A percentile compares a stretch with the other conserved stretches of the same genome.
Evolutionary conservation across 2,113 vertebrate genomes (phyloP).

Genomic region (Seriola quinqueradiata): DNA sequence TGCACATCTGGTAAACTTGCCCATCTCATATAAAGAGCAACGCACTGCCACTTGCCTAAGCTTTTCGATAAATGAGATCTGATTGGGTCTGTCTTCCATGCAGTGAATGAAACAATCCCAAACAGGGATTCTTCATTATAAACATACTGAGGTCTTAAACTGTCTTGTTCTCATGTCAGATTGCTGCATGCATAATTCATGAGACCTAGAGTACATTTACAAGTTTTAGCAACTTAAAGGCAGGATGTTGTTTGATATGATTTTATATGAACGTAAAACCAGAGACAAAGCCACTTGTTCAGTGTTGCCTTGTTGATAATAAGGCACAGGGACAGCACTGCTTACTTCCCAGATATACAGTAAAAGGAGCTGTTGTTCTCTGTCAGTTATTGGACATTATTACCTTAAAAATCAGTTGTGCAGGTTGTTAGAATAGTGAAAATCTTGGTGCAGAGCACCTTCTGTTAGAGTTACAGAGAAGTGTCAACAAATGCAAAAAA

Average conservation of each 20-base stretch:
- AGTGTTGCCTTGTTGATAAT: neutral
- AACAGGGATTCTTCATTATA: neutral
- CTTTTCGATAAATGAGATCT: neutral
- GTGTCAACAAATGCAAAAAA: slow-evolving; percentile 27
- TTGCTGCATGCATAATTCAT: neutral
- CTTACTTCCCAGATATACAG: neutral
- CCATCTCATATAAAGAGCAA: neutral
- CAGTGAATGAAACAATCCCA: neutral
- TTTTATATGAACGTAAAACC: neutral
- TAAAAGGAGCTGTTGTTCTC: neutral
- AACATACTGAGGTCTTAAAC: neutral
- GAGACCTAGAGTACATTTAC: neutral
- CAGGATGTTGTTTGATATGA: neutral
- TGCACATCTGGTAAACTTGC: neutral
- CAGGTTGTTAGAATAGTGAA: neutral
- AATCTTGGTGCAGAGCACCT: slow-evolving; percentile 2
- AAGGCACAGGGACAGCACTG: neutral
- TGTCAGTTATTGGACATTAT: slow-evolving; percentile 5
- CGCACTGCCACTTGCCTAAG: neutral
- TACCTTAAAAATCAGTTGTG: slow-evolving; percentile 14
- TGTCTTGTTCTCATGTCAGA: neutral
- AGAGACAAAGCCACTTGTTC: neutral
- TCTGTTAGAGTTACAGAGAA: slow-evolving; percentile 10
- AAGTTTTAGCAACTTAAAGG: neutral
- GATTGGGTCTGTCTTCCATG: neutral